A percentile compares a stretch with the other conserved stretches of the same genome.
These are phyloP conservation scores for Trochalopteron elliotii DNA, from an alignment of 2,113 vertebrate genomes.

Conservation along the genomic window DNA sequence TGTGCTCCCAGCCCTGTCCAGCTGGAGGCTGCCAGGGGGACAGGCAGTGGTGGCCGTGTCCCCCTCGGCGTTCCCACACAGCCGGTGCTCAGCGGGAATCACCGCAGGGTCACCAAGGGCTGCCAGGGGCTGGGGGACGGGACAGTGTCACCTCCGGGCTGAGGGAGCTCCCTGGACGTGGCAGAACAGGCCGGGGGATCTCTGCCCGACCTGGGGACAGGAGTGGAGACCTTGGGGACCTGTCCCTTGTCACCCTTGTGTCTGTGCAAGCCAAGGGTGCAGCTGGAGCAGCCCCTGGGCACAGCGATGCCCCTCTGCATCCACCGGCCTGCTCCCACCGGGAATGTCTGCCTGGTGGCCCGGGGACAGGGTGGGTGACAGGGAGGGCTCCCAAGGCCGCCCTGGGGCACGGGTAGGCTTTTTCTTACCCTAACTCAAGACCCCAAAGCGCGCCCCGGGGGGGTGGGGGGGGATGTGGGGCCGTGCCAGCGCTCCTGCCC, in stretches of 20 bases:
- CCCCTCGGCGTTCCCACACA: rapidly evolving
- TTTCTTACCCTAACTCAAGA: not conserved
- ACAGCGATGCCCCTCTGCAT: not conserved
- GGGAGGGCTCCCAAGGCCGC: not conserved
- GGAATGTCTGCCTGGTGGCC: rapidly evolving
- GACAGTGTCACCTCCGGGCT: not conserved
- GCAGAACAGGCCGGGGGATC: rapidly evolving
- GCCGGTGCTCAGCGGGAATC: rapidly evolving
- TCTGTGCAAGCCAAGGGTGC: rapidly evolving
- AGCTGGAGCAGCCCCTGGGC: not conserved
- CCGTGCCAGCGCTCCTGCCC: not conserved
- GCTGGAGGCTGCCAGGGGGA: not conserved
- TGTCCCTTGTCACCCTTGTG: not conserved
- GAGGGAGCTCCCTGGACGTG: not conserved
- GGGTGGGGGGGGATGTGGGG: not conserved
- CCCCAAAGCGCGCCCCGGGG: not conserved
- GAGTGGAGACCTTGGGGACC: rapidly evolving
- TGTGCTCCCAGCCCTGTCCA: not conserved
- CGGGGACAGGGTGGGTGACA: rapidly evolving
- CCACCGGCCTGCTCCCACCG: rapidly evolving
- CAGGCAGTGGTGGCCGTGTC: not conserved
- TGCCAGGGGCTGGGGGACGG: not conserved
- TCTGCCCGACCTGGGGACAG: rapidly evolving
- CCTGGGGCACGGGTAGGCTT: not conserved
- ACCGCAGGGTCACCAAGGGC: not conserved